phyloP scores from a whole-genome alignment of 2,888 invertebrate species.

The Aphidoletes aphidimyza region DNA sequence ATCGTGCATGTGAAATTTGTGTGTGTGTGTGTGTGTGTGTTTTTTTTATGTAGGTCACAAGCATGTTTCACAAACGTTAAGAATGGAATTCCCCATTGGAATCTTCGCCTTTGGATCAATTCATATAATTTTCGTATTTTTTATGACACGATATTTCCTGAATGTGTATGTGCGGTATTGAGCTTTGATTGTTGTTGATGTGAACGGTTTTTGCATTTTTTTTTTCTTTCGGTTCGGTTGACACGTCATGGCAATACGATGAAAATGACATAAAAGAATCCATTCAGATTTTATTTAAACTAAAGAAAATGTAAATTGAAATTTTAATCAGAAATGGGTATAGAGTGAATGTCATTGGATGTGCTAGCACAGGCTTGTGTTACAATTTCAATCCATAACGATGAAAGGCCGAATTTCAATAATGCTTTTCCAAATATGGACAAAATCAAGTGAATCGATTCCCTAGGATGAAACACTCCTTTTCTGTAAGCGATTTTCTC shows the following conservation, averaged over 20 bases:
- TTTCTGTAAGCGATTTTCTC: too few relatives aligned
- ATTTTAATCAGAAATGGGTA: too few relatives aligned
- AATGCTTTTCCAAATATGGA: background rate
- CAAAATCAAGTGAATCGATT: conserved; percentile 7
- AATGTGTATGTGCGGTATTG: conserved; percentile 14
- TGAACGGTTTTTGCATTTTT: background rate
- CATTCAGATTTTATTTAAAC: too few relatives aligned
- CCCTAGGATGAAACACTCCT: background rate
- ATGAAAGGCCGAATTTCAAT: background rate
- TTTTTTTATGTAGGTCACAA: background rate
- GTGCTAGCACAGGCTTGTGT: too few relatives aligned
- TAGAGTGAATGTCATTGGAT: too few relatives aligned
- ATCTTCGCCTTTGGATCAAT: background rate
- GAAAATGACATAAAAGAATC: too few relatives aligned
- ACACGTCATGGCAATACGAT: too few relatives aligned
- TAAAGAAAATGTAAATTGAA: too few relatives aligned
- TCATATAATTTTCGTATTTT: conserved; percentile 23
- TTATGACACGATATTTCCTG: conserved; percentile 1
- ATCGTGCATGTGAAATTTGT: too few relatives aligned
- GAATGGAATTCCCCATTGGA: background rate
- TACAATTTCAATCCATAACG: background rate
- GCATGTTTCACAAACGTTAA: background rate
- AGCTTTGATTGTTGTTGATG: conserved; percentile 1
- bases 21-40: too few relatives aligned
- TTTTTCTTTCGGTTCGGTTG: too few relatives aligned